phyloP scores from a whole-genome alignment of 2,797 vertebrate genomes.

The Florisuga fusca region DNA sequence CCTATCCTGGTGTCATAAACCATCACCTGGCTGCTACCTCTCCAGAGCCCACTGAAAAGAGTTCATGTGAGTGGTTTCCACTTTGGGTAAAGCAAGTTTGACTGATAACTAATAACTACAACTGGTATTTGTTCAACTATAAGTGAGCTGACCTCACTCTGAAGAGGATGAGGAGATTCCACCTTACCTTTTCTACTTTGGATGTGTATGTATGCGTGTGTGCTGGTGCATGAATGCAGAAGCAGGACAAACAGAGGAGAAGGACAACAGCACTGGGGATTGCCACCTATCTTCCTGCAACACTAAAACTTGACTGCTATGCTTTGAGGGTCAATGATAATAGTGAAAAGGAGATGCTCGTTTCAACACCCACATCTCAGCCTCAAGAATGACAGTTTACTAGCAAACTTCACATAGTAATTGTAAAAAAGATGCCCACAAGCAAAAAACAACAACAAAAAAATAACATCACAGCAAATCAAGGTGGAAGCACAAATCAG shows the following conservation, averaged over 20 bases:
- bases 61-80: neutral
- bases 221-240: accelerated
- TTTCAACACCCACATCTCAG: accelerated
- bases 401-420: neutral
- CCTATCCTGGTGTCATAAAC: neutral
- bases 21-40: neutral
- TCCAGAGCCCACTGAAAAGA: neutral
- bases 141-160: neutral
- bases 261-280: neutral
- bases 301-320: neutral
- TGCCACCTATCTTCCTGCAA: neutral
- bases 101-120: too few relatives aligned
- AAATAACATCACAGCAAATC: neutral
- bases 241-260: neutral
- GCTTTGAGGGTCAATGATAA: neutral
- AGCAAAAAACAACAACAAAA: neutral
- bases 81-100: neutral
- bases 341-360: neutral
- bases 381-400: neutral
- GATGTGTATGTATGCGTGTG: accelerated
- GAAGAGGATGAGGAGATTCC: neutral
- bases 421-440: neutral
- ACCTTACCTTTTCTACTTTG: neutral
- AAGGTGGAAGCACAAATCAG: neutral
- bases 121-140: neutral